Base-by-base conservation (phyloP, 2,888 invertebrate species). In the Yponomeuta cagnagella region DNA sequence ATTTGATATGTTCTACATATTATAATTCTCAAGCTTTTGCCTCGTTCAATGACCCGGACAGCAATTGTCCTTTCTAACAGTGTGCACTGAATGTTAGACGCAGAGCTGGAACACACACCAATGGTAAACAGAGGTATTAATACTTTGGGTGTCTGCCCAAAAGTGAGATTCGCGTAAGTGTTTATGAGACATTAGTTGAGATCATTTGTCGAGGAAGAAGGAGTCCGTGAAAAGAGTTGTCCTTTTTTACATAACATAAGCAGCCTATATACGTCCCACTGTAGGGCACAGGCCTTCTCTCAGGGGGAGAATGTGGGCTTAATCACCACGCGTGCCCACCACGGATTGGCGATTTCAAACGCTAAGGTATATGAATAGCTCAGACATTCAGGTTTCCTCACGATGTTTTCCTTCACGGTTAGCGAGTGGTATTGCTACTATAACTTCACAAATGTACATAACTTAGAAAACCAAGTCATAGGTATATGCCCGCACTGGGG, bases 21-120 rank as follows among this genome's bases (percentile, higher is more conserved):
- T 58, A 58, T 58, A 58, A 58, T 58, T 58, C 52, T 15, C 52
- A 58, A 58, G 52, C 52, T 58, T 58, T 58, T 58, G 52, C 52
- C 12, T 15, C 52, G 52, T 79, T 83, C 76, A 79, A 80, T 76
- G 85, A 85, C 83, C 86, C 77, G 79, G 77, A 78, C 75, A 73
- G 76, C 77, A 78, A 83, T 84, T 84, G 84, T 85, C 85, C 85
- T 84, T 84, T 85, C 82, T 78, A 80, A 82, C 64, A 69, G 48
- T 48, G 15, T 33, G 71, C 43, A 31, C 65, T 69, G 63, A 69
- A 69, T 69, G 8, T 48, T 15, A 65, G 63, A 33, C 70, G 33
- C 66, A 15, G 70, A 64, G 64, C 48, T 10, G n/a, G 43, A 12
- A 12, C 58, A 58, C 15, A 58, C 52, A 15, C 15, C 52, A 58